Evolutionary conservation across 1,140 invertebrate genomes (phyloP), one percentile per base, ranked within the genome.

Genomic region (Manduca sexta): DNA sequence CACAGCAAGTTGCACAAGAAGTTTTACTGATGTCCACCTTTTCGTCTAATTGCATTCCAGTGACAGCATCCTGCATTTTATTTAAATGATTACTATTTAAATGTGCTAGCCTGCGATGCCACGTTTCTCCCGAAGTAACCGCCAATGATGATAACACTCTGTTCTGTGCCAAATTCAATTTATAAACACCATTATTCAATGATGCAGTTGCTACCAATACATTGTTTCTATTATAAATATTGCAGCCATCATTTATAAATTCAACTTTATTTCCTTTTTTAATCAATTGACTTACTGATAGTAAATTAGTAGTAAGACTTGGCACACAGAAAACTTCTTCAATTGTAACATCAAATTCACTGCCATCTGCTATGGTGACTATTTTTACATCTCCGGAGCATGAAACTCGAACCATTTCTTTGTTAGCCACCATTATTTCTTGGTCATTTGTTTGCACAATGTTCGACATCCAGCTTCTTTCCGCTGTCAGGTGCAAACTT

Each of bases 161-260:
- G 7, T 21, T 3, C 7, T 21, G 3, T 21, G 2, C 3, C 21
- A 21, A 2, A 21, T 21, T 21, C 7, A 21, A 21, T 21, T 21
- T 21, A 21, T 21, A 21, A 21, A 21, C 21, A 21, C 21, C 21
- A 21, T 21, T 21, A 58, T 15, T 15, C 15, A 34, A 34, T n/a
- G 13, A 34, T 4, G 38, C 38, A 16, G 11, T 40, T 4, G 4
- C 38, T 11, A 40, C 17, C 16, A 40, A 47, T 12, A 38, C 13
- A 17, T 40, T 47, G 15, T 58, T 3, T 45, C 14, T 41, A 38
- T 66, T 70, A 17, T 45, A 60, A 43, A 74, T 63, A 40, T 61
- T 38, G 29, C 58, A 68, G 31, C 12, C 3, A 1, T 54, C 31
- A 12, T 42, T 21, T n/a, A 52, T n/a, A 45, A 65, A 66, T 0